phyloP scores from a whole-genome alignment of 1,140 invertebrate genomes.

The Prorops nasuta region DNA sequence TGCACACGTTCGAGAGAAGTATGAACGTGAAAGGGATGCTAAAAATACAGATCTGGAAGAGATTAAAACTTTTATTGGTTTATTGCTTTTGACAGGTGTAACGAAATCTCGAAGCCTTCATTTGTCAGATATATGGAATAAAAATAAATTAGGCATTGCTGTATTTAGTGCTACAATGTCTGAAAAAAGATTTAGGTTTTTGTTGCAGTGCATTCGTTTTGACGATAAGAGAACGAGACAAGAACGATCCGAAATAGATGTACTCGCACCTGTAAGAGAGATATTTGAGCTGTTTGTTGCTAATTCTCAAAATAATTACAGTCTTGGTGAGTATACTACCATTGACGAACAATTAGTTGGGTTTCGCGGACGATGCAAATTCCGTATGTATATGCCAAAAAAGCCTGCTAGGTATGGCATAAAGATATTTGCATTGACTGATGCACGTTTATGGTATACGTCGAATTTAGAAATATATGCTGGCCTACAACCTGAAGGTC shows the following conservation, averaged over 20 bases:
- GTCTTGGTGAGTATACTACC: conserved; percentile 1
- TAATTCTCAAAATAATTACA: conserved; percentile 6
- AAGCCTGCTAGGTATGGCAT: no score
- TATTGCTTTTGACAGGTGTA: background rate
- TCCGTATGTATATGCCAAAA: conserved; percentile 7
- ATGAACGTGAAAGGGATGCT: background rate
- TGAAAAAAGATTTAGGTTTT: conserved; percentile 3
- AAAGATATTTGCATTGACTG: conserved; percentile 33
- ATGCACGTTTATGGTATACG: conserved; percentile 35
- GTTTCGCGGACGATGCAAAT: conserved; percentile 8
- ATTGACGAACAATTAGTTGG: conserved; percentile 8
- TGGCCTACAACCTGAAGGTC: conserved; percentile 42
- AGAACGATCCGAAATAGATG: background rate
- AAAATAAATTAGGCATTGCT: background rate
- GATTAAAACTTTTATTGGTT: background rate
- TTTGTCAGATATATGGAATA: background rate
- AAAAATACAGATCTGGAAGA: background rate
- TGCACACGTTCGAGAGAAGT: no score
- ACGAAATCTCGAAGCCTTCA: background rate
- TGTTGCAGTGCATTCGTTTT: conserved; percentile 9
- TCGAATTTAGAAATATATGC: conserved; percentile 39
- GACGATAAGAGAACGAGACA: conserved; percentile 5
- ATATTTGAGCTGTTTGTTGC: conserved; percentile 8
- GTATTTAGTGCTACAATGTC: background rate
- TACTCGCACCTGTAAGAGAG: conserved; percentile 4